Evolutionary conservation across 2,797 vertebrate species (phyloP), one percentile per base, ranked within the genome.

Genomic region (Mormyrops attenuatus): DNA sequence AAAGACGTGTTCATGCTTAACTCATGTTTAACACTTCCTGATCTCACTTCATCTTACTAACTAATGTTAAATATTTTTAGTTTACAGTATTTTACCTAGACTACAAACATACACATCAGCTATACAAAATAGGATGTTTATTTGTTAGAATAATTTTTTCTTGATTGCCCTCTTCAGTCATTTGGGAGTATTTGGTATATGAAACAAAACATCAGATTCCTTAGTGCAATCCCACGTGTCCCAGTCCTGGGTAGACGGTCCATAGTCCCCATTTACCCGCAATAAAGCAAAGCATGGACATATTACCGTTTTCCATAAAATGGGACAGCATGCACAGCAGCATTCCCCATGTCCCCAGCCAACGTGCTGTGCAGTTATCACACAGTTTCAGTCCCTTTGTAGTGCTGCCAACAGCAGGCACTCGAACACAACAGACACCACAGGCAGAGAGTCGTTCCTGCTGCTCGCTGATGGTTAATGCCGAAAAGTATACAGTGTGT

Each of bases 401-500:
- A 86, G 41, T 2, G 47, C 26, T 11, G 30, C 63, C 89, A 87
- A 57, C 15, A n/a, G 41, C 77, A 53, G 30, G 15, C 13, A 85
- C 53, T 22, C 69, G 44, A 73, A 82, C 60, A 22, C n/a, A 41
- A 89, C 55, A 41, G 66, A 90, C 77, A 50, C 90, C 88, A 91
- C 90, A 89, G 26, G 91, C 49, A 85, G 89, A 87, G 87, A 63
- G 86, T 15, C 49, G 3, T 44, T 89, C 89, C 84, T 84, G 69
- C 77, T 87, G 41, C 34, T 91, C 92, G 93, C 90, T 89, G 89
- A 90, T 89, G 92, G 90, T 89, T 26, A 52, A 20, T 88, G 44
- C 90, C 73, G 91, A 91, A 89, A 90, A 52, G 84, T 84, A 3
- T 89, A n/a, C 86, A 50, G 88, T 88, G 89, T 90, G 89, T 89